These are phyloP conservation scores for Chroicocephalus ridibundus DNA, from an alignment of 2,113 vertebrate genomes.

Conservation along the genomic window DNA sequence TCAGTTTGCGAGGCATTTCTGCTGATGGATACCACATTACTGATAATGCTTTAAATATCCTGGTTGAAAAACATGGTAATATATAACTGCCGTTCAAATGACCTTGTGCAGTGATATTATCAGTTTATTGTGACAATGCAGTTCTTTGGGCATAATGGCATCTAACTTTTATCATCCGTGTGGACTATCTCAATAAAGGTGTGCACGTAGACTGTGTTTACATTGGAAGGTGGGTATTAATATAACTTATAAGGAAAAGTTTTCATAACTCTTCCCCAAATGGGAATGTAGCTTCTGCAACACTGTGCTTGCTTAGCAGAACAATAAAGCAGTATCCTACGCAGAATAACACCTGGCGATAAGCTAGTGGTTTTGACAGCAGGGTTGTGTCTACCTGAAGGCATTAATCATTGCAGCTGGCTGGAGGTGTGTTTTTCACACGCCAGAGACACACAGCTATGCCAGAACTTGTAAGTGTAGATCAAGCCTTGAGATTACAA, in stretches of 20 bases:
- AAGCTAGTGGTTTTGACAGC: background rate
- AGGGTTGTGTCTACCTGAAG: background rate
- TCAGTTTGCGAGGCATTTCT: slow-evolving; percentile 42
- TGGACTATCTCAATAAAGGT: background rate
- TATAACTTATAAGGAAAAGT: background rate
- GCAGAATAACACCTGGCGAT: background rate
- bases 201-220: background rate
- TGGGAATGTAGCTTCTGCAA: background rate
- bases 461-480: background rate
- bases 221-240: background rate
- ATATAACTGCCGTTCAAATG: slow-evolving; percentile 27
- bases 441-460: background rate
- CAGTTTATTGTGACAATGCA: background rate
- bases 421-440: background rate
- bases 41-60: slow-evolving; percentile 50
- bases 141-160: background rate
- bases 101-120: background rate
- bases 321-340: background rate
- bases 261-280: background rate
- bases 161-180: background rate
- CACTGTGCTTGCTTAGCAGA: background rate
- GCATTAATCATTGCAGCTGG: background rate
- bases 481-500: background rate
- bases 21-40: slow-evolving; percentile 60
- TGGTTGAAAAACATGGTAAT: slow-evolving; percentile 48